Base-by-base conservation (phyloP, 1,140 invertebrate species). In the Heliothis virescens region DNA sequence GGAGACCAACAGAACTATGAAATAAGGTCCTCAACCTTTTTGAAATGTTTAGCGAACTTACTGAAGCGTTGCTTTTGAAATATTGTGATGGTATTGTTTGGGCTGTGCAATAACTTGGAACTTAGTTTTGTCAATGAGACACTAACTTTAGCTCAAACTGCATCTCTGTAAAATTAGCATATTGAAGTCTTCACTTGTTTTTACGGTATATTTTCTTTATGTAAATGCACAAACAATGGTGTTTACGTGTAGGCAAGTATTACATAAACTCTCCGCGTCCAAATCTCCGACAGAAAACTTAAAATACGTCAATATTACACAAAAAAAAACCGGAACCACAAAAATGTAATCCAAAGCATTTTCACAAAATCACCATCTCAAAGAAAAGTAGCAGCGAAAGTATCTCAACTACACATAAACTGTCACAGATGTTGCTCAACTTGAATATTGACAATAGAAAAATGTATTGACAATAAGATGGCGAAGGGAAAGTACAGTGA, bases 401-500 rank as follows among this genome's bases (percentile, higher is more conserved):
- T 71, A 71, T 71, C 13, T 3, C 48, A n/a, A 69, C 47, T n/a
- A 52, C 48, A 63, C 47, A 21, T 52, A 59, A 10, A 29, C 41
- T 41, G 41, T 34, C 15, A 60, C 21, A 16, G 65, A 53, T 26
- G 26, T 53, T 29, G 48, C 18, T 62, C 60, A 76, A 55, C 65
- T 69, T 47, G 48, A 57, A 65, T 78, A 69, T 69, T 78, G 29
- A 78, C 50, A 55, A 78, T 69, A 47, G 75, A 26, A 53, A 41
- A 59, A 69, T 69, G 26, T 67, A 26, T 57, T 69, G 21, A 53
- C 60, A 53, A 67, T 60, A 63, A 76, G 41, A 63, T 47, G 55
- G 73, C 74, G 26, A 52, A 73, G 67, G 75, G 69, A 81, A 81
- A 81, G 75, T 77, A 62, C 47, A 67, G 12, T 63, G 57, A 73